phyloP scores from a whole-genome alignment of 2,888 invertebrate species.

The Cinara cedri region DNA sequence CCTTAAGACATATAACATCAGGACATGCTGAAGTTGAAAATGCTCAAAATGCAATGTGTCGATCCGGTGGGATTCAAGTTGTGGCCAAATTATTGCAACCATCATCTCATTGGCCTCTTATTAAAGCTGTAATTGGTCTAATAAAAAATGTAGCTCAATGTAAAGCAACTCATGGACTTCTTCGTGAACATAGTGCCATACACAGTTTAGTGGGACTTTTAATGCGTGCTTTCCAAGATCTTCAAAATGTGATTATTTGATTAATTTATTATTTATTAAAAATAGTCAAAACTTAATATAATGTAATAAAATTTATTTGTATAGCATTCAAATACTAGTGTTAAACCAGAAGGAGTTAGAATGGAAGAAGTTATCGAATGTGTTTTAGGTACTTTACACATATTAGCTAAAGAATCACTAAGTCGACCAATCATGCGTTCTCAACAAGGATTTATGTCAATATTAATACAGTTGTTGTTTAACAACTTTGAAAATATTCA shows the following conservation, averaged over 20 bases:
- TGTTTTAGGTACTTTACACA: slow-evolving; percentile 95
- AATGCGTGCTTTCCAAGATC: slow-evolving; percentile 92
- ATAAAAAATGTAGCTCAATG: slow-evolving; percentile 96
- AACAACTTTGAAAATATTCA: slow-evolving; percentile 97
- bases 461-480: slow-evolving; percentile 94
- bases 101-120: slow-evolving; percentile 95
- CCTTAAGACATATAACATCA: slow-evolving; percentile 94
- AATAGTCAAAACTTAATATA: neutral
- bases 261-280: neutral
- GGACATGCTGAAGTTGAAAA: slow-evolving; percentile 94
- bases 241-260: slow-evolving; percentile 78
- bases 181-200: slow-evolving; percentile 92
- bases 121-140: slow-evolving; percentile 96
- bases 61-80: slow-evolving; percentile 87
- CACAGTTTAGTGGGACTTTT: slow-evolving; percentile 91
- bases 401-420: slow-evolving; percentile 90
- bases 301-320: slow-evolving; percentile 11
- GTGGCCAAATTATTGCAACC: slow-evolving; percentile 95
- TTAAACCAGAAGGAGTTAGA: slow-evolving; percentile 85
- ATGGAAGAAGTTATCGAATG: slow-evolving; percentile 99
- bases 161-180: slow-evolving; percentile 91
- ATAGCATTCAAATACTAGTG: slow-evolving; percentile 51
- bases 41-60: slow-evolving; percentile 95
- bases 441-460: slow-evolving; percentile 86
- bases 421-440: slow-evolving; percentile 91